Conservation (phyloP, 2,113 vertebrate genomes). For the Gymnorhina tibicen region DNA sequence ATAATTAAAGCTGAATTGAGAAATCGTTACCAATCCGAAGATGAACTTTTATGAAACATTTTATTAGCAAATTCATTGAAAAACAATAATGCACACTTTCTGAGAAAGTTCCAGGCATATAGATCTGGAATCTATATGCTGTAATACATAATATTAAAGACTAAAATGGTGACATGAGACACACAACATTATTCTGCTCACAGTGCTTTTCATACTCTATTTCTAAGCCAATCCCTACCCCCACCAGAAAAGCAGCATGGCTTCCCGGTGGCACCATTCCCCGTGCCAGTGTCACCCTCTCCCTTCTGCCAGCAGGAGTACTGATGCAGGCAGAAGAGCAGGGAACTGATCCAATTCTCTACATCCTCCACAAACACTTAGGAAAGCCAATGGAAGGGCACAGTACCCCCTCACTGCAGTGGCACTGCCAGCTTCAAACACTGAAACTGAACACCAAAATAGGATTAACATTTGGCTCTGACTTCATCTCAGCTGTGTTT, state of each 20-base stretch:
- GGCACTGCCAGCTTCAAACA: background rate
- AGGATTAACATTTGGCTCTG: background rate
- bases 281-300: background rate
- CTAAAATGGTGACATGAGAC: background rate
- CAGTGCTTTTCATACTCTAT: background rate
- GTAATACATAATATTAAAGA: background rate
- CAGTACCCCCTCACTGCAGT: background rate
- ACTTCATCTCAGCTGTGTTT: background rate
- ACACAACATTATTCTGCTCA: background rate
- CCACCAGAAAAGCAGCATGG: background rate
- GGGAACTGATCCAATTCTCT: background rate
- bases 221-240: background rate
- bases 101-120: background rate
- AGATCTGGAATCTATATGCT: background rate
- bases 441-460: background rate
- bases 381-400: background rate
- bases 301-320: background rate
- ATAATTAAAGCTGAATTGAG: background rate
- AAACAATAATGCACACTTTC: background rate
- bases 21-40: background rate
- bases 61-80: background rate
- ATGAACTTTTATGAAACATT: background rate
- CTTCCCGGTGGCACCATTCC: background rate
- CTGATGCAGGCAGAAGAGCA: background rate
- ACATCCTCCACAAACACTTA: background rate